Evolutionary conservation across 2,113 vertebrate genomes (phyloP).

Genomic region (Natator depressus): DNA sequence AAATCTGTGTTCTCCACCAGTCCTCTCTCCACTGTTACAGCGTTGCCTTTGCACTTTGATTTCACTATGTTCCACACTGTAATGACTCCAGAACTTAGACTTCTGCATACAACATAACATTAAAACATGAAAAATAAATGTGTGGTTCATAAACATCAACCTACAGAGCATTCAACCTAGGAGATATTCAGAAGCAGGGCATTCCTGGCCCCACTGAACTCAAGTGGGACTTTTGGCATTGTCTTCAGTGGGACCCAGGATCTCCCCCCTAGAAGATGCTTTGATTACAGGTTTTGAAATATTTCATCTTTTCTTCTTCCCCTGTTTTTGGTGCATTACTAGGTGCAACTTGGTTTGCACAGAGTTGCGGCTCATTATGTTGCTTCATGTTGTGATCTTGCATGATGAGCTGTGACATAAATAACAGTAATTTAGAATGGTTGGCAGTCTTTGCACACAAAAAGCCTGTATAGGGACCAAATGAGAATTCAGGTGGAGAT

Average conservation of each 20-base stretch:
- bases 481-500: background rate
- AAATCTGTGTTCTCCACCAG: conserved; percentile 66
- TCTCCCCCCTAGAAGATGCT: background rate
- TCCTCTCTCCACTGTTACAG: conserved; percentile 71
- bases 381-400: background rate
- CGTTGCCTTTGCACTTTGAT: conserved; percentile 51
- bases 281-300: background rate
- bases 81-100: conserved; percentile 51
- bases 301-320: background rate
- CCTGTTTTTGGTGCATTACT: background rate
- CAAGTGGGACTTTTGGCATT: too few relatives aligned
- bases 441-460: background rate
- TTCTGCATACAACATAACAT: conserved; percentile 54
- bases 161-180: background rate
- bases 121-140: background rate
- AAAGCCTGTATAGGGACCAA: background rate
- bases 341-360: background rate
- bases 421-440: background rate
- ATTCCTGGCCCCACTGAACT: background rate
- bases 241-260: background rate
- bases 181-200: background rate
- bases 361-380: background rate
- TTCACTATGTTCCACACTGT: conserved; percentile 68
- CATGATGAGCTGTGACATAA: background rate
- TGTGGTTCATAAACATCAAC: background rate